A percentile compares a stretch with the other conserved stretches of the same genome.
Conservation (phyloP, 2,888 invertebrate species). For the Xanthorhoe spadicearia region DNA sequence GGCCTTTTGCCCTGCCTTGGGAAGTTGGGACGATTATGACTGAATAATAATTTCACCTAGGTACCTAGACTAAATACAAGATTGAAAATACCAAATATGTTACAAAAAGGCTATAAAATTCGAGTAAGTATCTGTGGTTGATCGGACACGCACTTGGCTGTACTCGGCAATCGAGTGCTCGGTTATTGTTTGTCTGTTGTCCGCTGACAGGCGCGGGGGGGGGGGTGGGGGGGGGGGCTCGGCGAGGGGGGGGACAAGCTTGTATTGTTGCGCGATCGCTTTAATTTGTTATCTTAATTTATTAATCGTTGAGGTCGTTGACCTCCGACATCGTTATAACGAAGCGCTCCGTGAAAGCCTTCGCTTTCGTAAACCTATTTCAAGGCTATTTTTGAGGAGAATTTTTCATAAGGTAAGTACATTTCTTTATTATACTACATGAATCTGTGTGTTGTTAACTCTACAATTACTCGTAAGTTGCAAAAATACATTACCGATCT, state of each 20-base stretch:
- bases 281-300: constrained; percentile 74
- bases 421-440: no score
- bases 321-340: constrained; percentile 16
- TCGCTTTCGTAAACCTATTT: not conserved
- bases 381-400: not conserved
- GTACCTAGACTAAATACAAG: no score
- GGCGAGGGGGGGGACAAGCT: constrained; percentile 39
- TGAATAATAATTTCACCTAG: no score
- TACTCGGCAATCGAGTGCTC: not conserved
- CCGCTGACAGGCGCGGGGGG: not conserved
- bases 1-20: no score
- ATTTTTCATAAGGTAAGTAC: no score
- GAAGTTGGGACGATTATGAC: no score
- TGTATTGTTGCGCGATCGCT: constrained; percentile 58
- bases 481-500: not conserved
- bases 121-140: not conserved
- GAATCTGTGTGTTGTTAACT: no score
- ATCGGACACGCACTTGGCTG: not conserved
- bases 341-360: constrained; percentile 2
- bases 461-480: not conserved
- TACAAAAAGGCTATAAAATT: no score
- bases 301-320: constrained; percentile 57
- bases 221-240: not conserved
- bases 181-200: not conserved
- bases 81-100: no score